Conservation (phyloP, 2,888 invertebrate species). For the Torymus tubicola region DNA sequence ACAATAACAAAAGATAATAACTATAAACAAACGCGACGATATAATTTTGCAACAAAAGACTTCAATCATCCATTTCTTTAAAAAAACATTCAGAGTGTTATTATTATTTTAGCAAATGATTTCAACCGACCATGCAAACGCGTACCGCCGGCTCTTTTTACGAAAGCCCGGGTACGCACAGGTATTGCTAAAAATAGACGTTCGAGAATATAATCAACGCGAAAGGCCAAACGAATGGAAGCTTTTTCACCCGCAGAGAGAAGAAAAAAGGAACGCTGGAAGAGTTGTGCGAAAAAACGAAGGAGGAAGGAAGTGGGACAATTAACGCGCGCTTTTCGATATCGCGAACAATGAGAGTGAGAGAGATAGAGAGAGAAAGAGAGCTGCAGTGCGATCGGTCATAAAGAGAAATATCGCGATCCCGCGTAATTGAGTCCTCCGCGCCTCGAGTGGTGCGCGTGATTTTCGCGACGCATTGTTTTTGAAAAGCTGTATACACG, state of each 20-base stretch:
- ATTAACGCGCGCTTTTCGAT: constrained; percentile 43
- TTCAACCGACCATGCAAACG: too few species aligned
- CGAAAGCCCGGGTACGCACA: background rate
- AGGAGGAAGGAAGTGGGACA: constrained; percentile 44
- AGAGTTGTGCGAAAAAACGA: background rate
- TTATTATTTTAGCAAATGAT: too few species aligned
- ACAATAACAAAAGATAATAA: too few species aligned
- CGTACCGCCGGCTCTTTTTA: too few species aligned
- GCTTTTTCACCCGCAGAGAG: background rate
- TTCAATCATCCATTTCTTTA: too few species aligned
- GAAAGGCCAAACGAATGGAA: background rate
- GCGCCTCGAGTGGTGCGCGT: background rate
- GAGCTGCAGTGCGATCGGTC: background rate
- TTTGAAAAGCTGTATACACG: too few species aligned
- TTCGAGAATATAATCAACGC: background rate
- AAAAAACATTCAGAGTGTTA: too few species aligned
- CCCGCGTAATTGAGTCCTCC: constrained; percentile 19
- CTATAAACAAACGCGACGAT: too few species aligned
- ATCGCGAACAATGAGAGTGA: constrained; percentile 19
- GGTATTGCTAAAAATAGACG: constrained; percentile 1
- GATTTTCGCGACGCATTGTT: constrained; percentile 7
- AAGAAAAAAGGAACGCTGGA: too few species aligned
- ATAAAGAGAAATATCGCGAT: constrained; percentile 1
- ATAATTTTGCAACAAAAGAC: too few species aligned
- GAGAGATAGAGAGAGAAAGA: too few species aligned